A percentile compares a stretch with the other conserved stretches of the same genome.
Evolutionary conservation across 2,113 vertebrate species (phyloP).

Genomic region (Chrysemys picta): DNA sequence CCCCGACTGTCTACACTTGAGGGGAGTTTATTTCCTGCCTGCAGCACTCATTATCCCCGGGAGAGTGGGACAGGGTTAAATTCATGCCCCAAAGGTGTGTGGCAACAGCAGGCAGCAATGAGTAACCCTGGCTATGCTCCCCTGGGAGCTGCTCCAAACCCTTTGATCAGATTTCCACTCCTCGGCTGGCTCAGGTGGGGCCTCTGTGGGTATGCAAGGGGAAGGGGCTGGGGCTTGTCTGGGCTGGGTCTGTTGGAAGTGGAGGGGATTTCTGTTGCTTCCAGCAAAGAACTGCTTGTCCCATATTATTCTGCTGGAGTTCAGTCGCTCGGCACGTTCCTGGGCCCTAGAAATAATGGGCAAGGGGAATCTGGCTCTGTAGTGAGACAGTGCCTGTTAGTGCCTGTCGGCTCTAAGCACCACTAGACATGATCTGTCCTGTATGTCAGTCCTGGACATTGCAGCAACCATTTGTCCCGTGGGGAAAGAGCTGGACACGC

Average conservation of each 20-base stretch:
- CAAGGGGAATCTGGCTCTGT: background rate
- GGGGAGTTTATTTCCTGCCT: background rate
- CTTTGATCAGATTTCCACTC: background rate
- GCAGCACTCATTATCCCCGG: background rate
- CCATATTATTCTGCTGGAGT: background rate
- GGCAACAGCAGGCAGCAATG: background rate
- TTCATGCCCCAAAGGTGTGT: background rate
- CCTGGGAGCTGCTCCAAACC: background rate
- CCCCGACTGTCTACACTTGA: background rate
- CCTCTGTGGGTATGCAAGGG: fast-evolving
- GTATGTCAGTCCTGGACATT: background rate
- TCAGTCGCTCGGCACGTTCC: background rate
- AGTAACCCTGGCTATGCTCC: background rate
- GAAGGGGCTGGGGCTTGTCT: background rate
- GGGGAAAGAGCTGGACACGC: no score
- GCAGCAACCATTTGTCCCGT: background rate
- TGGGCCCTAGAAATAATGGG: background rate
- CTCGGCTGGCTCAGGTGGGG: background rate
- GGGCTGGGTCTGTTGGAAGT: background rate
- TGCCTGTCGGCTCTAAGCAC: background rate
- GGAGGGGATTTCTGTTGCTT: background rate
- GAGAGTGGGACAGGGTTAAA: background rate
- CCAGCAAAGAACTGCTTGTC: background rate
- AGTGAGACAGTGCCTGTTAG: background rate
- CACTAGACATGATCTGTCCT: background rate